A percentile compares a stretch with the other conserved stretches of the same genome.
Evolutionary conservation across 2,888 invertebrate genomes (phyloP).

Genomic region (Stegana nigrithorax): DNA sequence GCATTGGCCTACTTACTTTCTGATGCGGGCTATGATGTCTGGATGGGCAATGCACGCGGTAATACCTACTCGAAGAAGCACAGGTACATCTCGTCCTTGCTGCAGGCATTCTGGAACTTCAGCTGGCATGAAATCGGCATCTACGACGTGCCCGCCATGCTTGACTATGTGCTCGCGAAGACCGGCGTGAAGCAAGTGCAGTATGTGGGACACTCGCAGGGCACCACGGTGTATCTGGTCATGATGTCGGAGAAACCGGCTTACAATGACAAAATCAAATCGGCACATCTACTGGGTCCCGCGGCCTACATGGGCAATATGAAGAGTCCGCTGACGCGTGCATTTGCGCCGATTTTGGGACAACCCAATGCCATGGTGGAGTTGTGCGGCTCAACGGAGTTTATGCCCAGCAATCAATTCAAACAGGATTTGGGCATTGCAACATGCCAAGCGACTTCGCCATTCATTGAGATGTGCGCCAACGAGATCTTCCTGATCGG

Average conservation of each 20-base stretch:
- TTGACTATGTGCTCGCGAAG: constrained; percentile 74
- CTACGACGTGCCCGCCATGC: constrained; percentile 86
- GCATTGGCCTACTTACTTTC: constrained; percentile 69
- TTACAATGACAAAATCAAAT: constrained; percentile 51
- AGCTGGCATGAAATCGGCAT: constrained; percentile 92
- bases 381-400: constrained; percentile 54
- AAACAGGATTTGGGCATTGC: constrained; percentile 67
- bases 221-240: constrained; percentile 81
- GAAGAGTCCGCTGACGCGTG: constrained; percentile 63
- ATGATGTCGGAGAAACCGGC: constrained; percentile 49
- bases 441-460: constrained; percentile 66
- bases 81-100: constrained; percentile 59
- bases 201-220: constrained; percentile 94
- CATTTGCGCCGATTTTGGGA: constrained; percentile 50
- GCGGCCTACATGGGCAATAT: constrained; percentile 70
- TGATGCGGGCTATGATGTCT: constrained; percentile 79
- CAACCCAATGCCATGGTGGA: constrained; percentile 57
- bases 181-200: constrained; percentile 49
- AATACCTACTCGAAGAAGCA: constrained; percentile 74
- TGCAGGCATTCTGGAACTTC: constrained; percentile 61
- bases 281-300: constrained; percentile 69
- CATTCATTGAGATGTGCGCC: constrained; percentile 71
- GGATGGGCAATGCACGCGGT: constrained; percentile 87
- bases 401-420: constrained; percentile 53
- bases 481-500: constrained; percentile 74